Conservation (phyloP, 1,140 invertebrate species). For the Copidosoma floridanum region DNA sequence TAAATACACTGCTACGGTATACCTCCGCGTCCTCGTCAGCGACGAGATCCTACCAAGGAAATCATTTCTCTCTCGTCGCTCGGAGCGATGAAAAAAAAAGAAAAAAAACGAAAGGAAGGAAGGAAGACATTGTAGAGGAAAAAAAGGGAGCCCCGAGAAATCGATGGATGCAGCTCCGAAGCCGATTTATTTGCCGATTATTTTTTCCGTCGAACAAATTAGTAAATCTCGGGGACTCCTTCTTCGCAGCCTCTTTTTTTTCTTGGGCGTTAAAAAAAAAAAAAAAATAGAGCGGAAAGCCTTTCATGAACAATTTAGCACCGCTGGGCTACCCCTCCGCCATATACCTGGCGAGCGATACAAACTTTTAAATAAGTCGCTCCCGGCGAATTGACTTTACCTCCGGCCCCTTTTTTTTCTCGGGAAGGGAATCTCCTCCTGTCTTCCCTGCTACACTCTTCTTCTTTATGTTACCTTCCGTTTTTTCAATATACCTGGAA, state of each 20-base stretch:
- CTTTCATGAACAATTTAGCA: slow-evolving; percentile 50
- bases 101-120: neutral
- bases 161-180: slow-evolving; percentile 41
- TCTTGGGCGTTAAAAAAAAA: no score
- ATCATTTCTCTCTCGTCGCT: slow-evolving; percentile 7
- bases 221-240: slow-evolving; percentile 39
- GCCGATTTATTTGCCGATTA: slow-evolving; percentile 42
- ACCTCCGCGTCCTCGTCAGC: neutral
- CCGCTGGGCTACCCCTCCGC: slow-evolving; percentile 32
- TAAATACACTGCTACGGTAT: neutral
- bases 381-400: slow-evolving; percentile 47
- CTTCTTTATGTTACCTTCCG: no score
- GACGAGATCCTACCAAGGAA: neutral
- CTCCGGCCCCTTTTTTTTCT: no score
- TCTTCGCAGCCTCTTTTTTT: slow-evolving; percentile 10
- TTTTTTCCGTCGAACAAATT: slow-evolving; percentile 41
- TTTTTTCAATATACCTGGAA: no score
- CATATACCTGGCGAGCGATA: slow-evolving; percentile 43
- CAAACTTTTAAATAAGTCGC: slow-evolving; percentile 54
- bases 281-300: no score
- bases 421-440: no score
- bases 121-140: neutral
- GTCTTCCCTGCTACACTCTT: slow-evolving; percentile 17
- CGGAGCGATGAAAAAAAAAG: neutral
- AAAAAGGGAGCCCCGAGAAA: slow-evolving; percentile 23